Conservation (phyloP, 2,113 vertebrate species). For the Calyptomena viridis region DNA sequence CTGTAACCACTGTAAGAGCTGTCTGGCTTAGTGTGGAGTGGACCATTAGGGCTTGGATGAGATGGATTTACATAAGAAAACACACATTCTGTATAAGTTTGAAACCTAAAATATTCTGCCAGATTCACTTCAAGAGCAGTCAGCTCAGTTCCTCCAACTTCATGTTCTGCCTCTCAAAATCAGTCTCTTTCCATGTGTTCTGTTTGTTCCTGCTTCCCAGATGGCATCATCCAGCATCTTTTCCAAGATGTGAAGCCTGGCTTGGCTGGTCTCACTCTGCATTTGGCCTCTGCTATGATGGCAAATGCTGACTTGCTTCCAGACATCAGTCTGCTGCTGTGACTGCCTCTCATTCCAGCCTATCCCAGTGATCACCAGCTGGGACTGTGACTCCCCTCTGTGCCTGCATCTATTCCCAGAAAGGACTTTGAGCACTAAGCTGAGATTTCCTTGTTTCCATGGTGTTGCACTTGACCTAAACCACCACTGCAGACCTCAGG, state of each 20-base stretch:
- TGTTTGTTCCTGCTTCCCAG: background rate
- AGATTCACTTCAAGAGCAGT: background rate
- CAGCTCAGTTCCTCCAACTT: background rate
- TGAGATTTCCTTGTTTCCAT: background rate
- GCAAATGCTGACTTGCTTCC: background rate
- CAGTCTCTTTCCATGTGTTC: background rate
- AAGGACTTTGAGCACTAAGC: background rate
- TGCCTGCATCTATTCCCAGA: background rate
- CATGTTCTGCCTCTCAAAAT: background rate
- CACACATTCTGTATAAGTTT: background rate
- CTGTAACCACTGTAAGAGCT: background rate
- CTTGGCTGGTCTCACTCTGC: background rate
- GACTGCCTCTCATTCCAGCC: background rate
- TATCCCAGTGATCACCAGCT: background rate
- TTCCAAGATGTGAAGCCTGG: background rate
- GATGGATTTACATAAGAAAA: background rate
- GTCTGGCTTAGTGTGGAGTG: background rate
- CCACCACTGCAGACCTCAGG: background rate
- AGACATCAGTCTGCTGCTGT: background rate
- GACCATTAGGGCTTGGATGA: background rate
- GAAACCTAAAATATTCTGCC: background rate
- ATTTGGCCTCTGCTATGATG: background rate
- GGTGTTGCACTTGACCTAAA: background rate
- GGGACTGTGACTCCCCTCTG: background rate
- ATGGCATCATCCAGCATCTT: background rate